These are phyloP conservation scores for Dascyllus trimaculatus DNA, from an alignment of 2,113 vertebrate species.

Conservation along the genomic window DNA sequence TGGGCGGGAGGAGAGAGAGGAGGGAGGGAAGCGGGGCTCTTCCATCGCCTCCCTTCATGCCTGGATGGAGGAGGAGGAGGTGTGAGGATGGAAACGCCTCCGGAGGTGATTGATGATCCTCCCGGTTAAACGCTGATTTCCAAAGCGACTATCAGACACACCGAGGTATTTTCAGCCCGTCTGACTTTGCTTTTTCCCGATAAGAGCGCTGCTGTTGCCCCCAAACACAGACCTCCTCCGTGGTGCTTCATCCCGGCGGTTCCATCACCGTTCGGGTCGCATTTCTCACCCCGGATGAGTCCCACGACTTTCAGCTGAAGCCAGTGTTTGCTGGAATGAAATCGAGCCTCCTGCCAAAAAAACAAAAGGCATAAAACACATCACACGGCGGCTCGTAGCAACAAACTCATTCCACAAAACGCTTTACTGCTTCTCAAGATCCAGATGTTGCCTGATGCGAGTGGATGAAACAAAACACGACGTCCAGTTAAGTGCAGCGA, in stretches of 20 bases:
- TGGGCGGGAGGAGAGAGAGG: constrained; percentile 4
- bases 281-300: constrained; percentile 56
- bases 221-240: constrained; percentile 30
- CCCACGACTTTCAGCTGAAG: constrained; percentile 35
- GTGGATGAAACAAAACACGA: not conserved
- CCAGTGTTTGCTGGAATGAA: constrained; percentile 46
- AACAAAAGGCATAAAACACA: not conserved
- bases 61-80: no score
- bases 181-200: no score
- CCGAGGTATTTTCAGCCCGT: constrained; percentile 26
- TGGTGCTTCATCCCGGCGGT: constrained; percentile 34
- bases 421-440: not conserved
- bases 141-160: constrained; percentile 17
- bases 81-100: constrained; percentile 9
- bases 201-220: no score
- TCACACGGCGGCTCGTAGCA: constrained; percentile 25
- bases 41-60: constrained; percentile 12
- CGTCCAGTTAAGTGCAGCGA: no score
- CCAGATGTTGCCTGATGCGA: constrained; percentile 23
- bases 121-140: constrained; percentile 15
- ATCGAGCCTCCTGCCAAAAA: constrained; percentile 31
- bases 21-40: not conserved
- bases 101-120: constrained; percentile 35
- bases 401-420: constrained; percentile 38
- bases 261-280: constrained; percentile 46